Evolutionary conservation across 2,113 vertebrate genomes (phyloP), one percentile per base, ranked within the genome.

Genomic region (Sterna hirundo): DNA sequence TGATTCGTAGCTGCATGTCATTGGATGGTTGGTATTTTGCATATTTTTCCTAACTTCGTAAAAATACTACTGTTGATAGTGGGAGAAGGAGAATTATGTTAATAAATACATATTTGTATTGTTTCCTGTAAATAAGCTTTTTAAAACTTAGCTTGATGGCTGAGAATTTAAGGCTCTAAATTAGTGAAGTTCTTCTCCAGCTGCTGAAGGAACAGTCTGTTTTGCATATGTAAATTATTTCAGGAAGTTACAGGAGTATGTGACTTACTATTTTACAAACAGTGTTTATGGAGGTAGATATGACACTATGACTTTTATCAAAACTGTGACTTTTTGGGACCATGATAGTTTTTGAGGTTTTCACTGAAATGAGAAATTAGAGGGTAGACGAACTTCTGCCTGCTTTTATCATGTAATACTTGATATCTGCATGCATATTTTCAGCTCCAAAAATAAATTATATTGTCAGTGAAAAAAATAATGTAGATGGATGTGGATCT

Each of bases 371-470:
- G 26, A 75, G 30, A 55, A 79, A 52, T 64, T 51, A 44, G 23
- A 62, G 8, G n/a, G 21, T 15, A 47, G 75, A 47, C 16, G 46
- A 47, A 44, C 26, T 79, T 79, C 52, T 61, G 5, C 9, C 3
- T 74, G 11, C 5, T 57, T 93, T 47, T 17, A 3, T 82, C 7
- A 4, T 6, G 14, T 65, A 32, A 14, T 55, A 38, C 17, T 10
- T 80, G 7, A 0, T 69, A 18, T 60, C 5, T 69, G 5, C 4
- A 22, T 57, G 36, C 0, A 0, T 52, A 3, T 6, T 26, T 89
- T 32, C 3, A 34, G 26, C 18, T 75, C 7, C 8, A 47, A 21
- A 70, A 77, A 12, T 7, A 17, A 27, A 3, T 9, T 1, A 10
- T 23, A 3, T 7, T 60, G 29, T 49, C 5, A 30, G 7, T 60